These are phyloP conservation scores for Percina caprodes DNA, from an alignment of 2,113 vertebrate species.

Conservation along the genomic window DNA sequence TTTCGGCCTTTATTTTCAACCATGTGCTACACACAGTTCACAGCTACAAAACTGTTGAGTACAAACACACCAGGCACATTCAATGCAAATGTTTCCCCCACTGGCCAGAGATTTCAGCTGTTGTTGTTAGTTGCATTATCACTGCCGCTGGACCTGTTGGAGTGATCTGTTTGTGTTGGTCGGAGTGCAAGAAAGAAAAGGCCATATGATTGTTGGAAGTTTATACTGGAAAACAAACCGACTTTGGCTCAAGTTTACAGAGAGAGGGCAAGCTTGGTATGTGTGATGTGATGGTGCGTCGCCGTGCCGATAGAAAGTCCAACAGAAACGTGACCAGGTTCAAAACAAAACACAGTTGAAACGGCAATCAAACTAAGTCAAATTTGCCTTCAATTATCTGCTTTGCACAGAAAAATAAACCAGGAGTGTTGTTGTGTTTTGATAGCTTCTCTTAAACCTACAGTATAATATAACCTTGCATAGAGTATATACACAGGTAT, in stretches of 20 bases:
- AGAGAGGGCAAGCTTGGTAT: not conserved
- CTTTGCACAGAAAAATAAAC: conserved; percentile 12
- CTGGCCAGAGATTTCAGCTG: not conserved
- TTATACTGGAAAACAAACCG: not conserved
- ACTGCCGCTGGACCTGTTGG: not conserved
- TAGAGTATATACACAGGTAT: conserved; percentile 19
- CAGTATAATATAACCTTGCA: not conserved
- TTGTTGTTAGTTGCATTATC: not conserved
- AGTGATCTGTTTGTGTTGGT: conserved; percentile 3
- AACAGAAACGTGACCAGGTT: not conserved
- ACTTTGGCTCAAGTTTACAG: not conserved
- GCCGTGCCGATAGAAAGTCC: not conserved
- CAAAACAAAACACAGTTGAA: conserved; percentile 1
- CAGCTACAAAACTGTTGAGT: conserved; percentile 54
- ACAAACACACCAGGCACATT: conserved; percentile 47
- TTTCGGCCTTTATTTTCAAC: conserved; percentile 9
- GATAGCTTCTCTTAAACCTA: not conserved
- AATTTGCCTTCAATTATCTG: conserved; percentile 22
- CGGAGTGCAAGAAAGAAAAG: conserved; percentile 35
- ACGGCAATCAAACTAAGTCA: conserved; percentile 40
- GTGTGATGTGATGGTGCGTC: not conserved
- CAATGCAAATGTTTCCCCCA: conserved; percentile 21
- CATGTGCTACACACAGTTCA: conserved; percentile 56
- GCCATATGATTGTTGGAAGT: not conserved
- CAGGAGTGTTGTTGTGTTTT: conserved; percentile 13